Evolutionary conservation across 2,888 invertebrate genomes (phyloP).

Genomic region (Danaus chrysippus): DNA sequence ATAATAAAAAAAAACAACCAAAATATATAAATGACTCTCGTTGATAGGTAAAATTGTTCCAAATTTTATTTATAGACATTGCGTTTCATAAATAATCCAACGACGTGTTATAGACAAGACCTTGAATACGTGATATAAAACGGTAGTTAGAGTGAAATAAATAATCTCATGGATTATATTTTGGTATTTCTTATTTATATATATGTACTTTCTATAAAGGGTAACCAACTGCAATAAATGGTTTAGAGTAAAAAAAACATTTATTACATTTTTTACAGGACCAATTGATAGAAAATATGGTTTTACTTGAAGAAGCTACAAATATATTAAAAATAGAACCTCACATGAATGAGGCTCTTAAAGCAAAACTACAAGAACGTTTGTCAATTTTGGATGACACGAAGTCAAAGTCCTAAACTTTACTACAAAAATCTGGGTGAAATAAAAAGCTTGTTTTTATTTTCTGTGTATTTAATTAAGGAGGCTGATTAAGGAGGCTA

Average conservation of each 20-base stretch:
- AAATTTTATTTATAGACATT: constrained; percentile 33
- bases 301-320: constrained; percentile 78
- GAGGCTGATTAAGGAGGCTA: too few species aligned
- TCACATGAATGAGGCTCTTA: constrained; percentile 74
- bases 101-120: constrained; percentile 16
- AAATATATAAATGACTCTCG: constrained; percentile 20
- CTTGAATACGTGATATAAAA: constrained; percentile 1
- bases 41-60: constrained; percentile 29
- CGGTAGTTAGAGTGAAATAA: too few species aligned
- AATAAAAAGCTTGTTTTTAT: too few species aligned
- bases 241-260: background rate
- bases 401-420: constrained; percentile 14
- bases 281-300: constrained; percentile 76
- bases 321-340: constrained; percentile 80
- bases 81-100: constrained; percentile 9
- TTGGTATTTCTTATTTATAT: background rate
- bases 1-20: constrained; percentile 16
- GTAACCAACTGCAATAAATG: background rate
- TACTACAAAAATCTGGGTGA: background rate
- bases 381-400: constrained; percentile 49
- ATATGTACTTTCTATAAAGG: background rate
- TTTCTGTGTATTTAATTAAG: too few species aligned
- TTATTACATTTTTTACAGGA: constrained; percentile 55
- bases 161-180: too few species aligned
- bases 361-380: constrained; percentile 69